These are phyloP conservation scores for Agrenia bidenticulata DNA, from an alignment of 2,888 invertebrate genomes.

Conservation along the genomic window DNA sequence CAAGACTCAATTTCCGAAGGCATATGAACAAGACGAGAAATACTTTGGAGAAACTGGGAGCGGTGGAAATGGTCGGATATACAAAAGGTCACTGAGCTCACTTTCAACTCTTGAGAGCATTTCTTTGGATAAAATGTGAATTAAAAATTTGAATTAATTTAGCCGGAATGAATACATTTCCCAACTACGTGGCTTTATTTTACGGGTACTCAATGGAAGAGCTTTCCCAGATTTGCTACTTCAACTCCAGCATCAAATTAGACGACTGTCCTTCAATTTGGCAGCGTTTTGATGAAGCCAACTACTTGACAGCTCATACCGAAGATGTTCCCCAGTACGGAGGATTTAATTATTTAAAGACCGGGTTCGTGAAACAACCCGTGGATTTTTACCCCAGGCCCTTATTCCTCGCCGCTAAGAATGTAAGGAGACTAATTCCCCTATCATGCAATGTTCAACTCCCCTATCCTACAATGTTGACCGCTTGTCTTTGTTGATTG, in stretches of 20 bases:
- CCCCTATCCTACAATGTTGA: too few relatives aligned
- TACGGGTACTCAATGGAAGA: slow-evolving; percentile 6
- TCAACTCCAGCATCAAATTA: slow-evolving; percentile 20
- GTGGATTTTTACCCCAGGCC: slow-evolving; percentile 57
- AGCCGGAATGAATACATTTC: slow-evolving; percentile 17
- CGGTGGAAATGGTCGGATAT: slow-evolving; percentile 11
- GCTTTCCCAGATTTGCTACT: background rate
- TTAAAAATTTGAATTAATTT: background rate
- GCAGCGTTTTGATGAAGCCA: slow-evolving; percentile 55
- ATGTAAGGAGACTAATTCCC: too few relatives aligned
- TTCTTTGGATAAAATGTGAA: too few relatives aligned
- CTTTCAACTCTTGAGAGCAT: too few relatives aligned
- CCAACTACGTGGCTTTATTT: background rate
- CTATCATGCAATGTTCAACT: background rate
- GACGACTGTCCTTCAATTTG: slow-evolving; percentile 56
- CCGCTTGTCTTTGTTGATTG: background rate
- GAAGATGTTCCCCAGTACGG: slow-evolving; percentile 57
- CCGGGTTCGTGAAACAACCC: slow-evolving; percentile 56
- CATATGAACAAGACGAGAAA: slow-evolving; percentile 5
- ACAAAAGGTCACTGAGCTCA: slow-evolving; percentile 16
- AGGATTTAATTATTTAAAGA: slow-evolving; percentile 56
- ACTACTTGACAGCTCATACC: slow-evolving; percentile 56
- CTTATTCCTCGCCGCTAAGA: slow-evolving; percentile 54
- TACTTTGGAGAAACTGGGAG: background rate
- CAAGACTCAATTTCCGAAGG: slow-evolving; percentile 9